Conservation (phyloP, 37 sponge, comb jelly and placozoan species). For the Mnemiopsis leidyi region DNA sequence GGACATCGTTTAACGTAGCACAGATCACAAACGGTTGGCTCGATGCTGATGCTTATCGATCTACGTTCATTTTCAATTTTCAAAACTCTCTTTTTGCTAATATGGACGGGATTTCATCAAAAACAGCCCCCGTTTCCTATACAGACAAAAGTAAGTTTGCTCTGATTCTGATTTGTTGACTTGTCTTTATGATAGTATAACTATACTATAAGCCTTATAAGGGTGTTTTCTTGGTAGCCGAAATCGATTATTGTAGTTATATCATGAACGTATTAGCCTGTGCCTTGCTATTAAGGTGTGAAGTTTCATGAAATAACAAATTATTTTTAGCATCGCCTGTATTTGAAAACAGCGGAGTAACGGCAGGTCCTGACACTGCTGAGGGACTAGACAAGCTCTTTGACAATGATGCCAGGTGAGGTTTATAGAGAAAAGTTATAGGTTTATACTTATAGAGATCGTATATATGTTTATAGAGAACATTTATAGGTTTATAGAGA, state of each 20-base stretch:
- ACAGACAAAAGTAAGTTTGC: not conserved
- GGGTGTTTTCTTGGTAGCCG: too few species aligned
- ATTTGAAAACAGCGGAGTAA: not conserved
- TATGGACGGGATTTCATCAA: not conserved
- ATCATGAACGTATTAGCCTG: too few species aligned
- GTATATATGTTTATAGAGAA: too few species aligned
- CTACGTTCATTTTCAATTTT: conserved; percentile 3
- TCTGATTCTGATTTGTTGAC: not conserved
- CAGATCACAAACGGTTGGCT: not conserved
- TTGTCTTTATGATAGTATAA: too few species aligned
- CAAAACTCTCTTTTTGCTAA: not conserved
- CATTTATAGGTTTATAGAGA: too few species aligned
- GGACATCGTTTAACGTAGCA: not conserved
- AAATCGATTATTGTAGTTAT: too few species aligned
- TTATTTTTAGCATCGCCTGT: not conserved
- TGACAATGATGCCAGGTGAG: not conserved
- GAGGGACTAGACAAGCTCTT: not conserved
- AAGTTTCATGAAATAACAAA: too few species aligned
- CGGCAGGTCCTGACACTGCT: not conserved
- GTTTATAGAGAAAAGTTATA: too few species aligned
- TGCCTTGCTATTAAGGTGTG: too few species aligned
- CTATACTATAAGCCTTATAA: too few species aligned
- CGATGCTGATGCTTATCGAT: not conserved
- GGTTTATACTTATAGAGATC: too few species aligned
- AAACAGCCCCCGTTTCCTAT: not conserved